Evolutionary conservation across 2,113 vertebrate species (phyloP).

Genomic region (Myotis brandtii): DNA sequence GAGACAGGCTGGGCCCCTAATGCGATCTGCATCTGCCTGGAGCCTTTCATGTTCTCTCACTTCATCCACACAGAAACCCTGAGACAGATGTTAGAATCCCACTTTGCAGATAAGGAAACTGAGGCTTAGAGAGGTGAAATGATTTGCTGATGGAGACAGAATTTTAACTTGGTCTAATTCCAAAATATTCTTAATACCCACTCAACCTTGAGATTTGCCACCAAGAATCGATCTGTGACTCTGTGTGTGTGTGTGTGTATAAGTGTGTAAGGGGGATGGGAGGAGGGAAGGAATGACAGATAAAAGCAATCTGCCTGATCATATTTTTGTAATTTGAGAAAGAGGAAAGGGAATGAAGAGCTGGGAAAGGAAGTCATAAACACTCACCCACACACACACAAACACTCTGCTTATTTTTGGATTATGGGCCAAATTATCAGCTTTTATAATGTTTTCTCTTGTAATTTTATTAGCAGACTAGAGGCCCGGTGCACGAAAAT

Average conservation of each 20-base stretch:
- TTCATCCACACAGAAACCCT: not conserved
- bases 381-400: not conserved
- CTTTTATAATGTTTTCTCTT: not conserved
- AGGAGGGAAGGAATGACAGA: not conserved
- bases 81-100: not conserved
- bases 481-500: too few species aligned
- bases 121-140: not conserved
- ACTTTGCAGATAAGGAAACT: not conserved
- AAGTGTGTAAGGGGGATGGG: too few species aligned
- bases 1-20: not conserved
- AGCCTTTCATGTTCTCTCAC: not conserved
- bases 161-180: not conserved
- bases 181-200: not conserved
- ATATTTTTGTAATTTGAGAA: not conserved
- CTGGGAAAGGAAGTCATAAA: not conserved
- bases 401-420: not conserved
- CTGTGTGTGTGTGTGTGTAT: not conserved
- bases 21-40: accelerated
- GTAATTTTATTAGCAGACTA: not conserved
- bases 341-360: not conserved
- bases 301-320: not conserved
- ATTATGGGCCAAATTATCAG: not conserved
- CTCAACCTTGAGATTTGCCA: not conserved
- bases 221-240: not conserved
- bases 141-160: not conserved